Evolutionary conservation across 2,888 invertebrate species (phyloP).

Genomic region (Mythimna pallens): DNA sequence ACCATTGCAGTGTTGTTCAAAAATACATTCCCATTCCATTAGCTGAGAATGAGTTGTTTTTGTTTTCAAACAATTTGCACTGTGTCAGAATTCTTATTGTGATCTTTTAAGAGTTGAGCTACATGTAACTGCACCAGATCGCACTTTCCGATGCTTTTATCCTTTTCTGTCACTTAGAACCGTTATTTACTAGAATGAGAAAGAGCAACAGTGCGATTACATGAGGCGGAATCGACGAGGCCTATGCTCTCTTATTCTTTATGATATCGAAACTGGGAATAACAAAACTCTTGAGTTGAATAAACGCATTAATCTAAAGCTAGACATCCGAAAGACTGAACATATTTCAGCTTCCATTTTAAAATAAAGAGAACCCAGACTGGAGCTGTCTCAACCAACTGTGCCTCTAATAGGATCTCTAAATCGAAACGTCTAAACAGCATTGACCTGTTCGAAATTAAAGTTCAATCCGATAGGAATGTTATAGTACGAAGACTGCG

Average conservation of each 20-base stretch:
- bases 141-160: no score
- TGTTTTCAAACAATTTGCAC: conserved; percentile 3
- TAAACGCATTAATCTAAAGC: conserved; percentile 19
- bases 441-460: conserved; percentile 55
- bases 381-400: conserved; percentile 44
- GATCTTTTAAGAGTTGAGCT: no score
- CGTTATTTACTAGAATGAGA: no score
- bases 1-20: conserved; percentile 4
- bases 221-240: no score
- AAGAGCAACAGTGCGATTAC: no score
- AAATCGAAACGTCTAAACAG: conserved; percentile 59
- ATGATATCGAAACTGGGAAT: not conserved
- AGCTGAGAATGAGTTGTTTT: not conserved
- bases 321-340: conserved; percentile 21
- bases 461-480: conserved; percentile 44
- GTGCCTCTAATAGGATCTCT: conserved; percentile 48
- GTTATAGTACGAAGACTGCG: conserved; percentile 51
- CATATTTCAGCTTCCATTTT: conserved; percentile 23
- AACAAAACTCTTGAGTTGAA: not conserved
- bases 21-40: conserved; percentile 25
- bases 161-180: no score
- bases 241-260: not conserved
- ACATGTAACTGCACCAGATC: not conserved
- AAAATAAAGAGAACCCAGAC: conserved; percentile 38
- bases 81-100: not conserved